These are phyloP conservation scores for Crypturellus undulatus DNA, from an alignment of 2,113 vertebrate genomes.

Conservation along the genomic window DNA sequence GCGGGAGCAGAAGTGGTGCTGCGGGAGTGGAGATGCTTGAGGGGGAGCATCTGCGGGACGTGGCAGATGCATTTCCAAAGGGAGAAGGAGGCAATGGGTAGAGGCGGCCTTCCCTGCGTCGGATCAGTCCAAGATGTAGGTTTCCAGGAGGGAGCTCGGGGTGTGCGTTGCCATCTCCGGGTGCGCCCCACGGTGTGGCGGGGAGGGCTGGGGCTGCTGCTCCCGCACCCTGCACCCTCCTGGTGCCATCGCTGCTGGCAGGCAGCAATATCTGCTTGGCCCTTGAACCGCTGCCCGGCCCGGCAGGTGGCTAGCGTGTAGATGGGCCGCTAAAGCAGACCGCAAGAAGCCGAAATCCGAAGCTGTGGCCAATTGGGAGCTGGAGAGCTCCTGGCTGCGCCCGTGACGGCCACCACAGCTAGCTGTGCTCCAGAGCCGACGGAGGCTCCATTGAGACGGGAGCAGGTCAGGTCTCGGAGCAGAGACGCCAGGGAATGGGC, in stretches of 20 bases:
- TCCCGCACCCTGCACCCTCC: background rate
- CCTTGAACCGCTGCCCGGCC: background rate
- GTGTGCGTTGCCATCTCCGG: background rate
- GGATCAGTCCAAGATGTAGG: too few species aligned
- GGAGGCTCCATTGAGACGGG: too few species aligned
- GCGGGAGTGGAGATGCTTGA: background rate
- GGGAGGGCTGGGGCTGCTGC: background rate
- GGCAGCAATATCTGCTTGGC: background rate
- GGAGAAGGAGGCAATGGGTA: rapidly evolving
- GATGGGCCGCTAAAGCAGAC: rapidly evolving
- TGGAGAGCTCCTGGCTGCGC: too few species aligned
- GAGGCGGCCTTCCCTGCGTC: rapidly evolving
- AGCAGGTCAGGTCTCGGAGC: too few species aligned
- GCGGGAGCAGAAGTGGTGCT: background rate
- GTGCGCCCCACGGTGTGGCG: background rate
- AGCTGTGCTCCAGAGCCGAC: too few species aligned
- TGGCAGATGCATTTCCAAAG: background rate
- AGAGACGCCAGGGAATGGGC: too few species aligned
- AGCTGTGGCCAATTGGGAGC: background rate
- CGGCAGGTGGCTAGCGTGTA: background rate
- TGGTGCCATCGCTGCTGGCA: rapidly evolving
- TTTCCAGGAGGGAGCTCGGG: background rate
- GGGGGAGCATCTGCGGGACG: background rate
- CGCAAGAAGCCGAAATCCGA: background rate
- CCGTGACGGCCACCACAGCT: too few species aligned